Evolutionary conservation across 2,888 invertebrate genomes (phyloP).

Genomic region (Ophion ventricosus): DNA sequence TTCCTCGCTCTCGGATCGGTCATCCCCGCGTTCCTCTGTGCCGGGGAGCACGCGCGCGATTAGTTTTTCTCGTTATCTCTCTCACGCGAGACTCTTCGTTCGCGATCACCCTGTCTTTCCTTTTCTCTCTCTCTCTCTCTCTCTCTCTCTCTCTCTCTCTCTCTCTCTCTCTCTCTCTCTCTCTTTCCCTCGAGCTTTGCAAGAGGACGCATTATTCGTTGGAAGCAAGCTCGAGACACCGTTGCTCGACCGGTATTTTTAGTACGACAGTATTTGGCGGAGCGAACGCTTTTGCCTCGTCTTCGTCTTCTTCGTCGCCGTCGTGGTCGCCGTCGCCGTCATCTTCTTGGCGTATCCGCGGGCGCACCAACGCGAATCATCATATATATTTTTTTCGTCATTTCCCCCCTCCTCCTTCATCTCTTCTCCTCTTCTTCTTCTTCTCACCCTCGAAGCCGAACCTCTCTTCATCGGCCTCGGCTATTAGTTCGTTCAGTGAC

Average conservation of each 20-base stretch:
- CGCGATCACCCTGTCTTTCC: conserved; percentile 29
- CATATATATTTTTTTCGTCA: conserved; percentile 44
- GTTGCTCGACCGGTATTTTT: conserved; percentile 79
- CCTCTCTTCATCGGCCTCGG: conserved; percentile 68
- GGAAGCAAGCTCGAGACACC: conserved; percentile 75
- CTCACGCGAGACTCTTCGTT: conserved; percentile 31
- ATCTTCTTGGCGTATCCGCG: conserved; percentile 60
- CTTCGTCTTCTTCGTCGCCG: conserved; percentile 70
- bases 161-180: conserved; percentile 35
- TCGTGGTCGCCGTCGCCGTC: conserved; percentile 57
- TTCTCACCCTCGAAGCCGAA: conserved; percentile 15
- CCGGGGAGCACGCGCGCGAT: conserved; percentile 52
- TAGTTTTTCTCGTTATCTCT: conserved; percentile 56
- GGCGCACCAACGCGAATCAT: conserved; percentile 48
- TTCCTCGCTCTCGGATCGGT: conserved; percentile 58
- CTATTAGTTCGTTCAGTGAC: conserved; percentile 72
- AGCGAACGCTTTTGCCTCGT: conserved; percentile 73
- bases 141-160: conserved; percentile 36
- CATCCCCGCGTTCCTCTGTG: conserved; percentile 47
- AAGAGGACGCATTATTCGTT: conserved; percentile 75
- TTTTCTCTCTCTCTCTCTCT: conserved; percentile 37
- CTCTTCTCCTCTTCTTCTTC: conserved; percentile 16
- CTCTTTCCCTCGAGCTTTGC: conserved; percentile 53
- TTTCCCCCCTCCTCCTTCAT: conserved; percentile 17
- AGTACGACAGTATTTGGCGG: conserved; percentile 82